A percentile compares a stretch with the other conserved stretches of the same genome.
Conservation (phyloP, 1,140 invertebrate species). For the Amphibalanus amphitrite region DNA sequence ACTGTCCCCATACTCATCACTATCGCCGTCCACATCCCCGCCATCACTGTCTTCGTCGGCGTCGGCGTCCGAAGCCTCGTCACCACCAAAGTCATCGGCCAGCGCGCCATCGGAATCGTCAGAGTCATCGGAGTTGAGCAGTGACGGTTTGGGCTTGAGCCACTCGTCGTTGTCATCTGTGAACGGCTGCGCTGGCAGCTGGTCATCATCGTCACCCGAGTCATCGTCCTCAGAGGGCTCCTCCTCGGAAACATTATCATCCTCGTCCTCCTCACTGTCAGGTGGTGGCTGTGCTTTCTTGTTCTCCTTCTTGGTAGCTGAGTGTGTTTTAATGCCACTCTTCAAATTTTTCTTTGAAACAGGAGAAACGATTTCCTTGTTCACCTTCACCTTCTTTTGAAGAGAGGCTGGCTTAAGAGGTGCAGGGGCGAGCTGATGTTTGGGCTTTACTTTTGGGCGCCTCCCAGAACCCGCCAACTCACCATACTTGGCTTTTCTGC, state of each 20-base stretch:
- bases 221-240: background rate
- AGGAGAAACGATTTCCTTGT: conserved; percentile 21
- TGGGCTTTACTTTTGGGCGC: background rate
- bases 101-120: conserved; percentile 25
- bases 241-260: conserved; percentile 13
- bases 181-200: conserved; percentile 28
- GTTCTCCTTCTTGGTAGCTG: background rate
- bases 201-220: conserved; percentile 14
- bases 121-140: conserved; percentile 27
- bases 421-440: background rate
- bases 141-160: conserved; percentile 36
- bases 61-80: conserved; percentile 40
- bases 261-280: conserved; percentile 8
- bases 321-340: too few relatives aligned
- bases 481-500: background rate
- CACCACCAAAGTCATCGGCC: conserved; percentile 29
- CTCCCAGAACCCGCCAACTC: background rate
- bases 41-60: conserved; percentile 20
- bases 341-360: too few relatives aligned
- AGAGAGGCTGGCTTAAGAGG: background rate
- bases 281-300: background rate
- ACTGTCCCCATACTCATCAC: conserved; percentile 8
- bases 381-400: conserved; percentile 27
- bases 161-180: conserved; percentile 49
- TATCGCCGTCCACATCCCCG: conserved; percentile 26